These are phyloP conservation scores for Stichopus horrens DNA, from an alignment of 53 echinoderm and acorn worm genomes.

Conservation along the genomic window DNA sequence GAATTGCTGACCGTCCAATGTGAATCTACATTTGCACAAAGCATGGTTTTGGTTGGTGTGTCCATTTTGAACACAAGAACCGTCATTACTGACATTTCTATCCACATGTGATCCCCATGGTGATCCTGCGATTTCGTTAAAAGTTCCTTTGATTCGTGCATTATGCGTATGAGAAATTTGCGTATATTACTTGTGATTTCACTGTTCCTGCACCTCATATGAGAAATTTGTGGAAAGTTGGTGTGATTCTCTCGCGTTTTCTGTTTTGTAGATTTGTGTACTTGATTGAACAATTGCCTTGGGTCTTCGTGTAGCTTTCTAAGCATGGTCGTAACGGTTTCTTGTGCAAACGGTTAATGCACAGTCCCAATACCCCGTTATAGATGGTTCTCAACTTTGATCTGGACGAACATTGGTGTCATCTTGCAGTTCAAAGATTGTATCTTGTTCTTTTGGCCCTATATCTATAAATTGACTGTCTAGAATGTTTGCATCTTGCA, in stretches of 20 bases:
- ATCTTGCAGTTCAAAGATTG: too few relatives aligned
- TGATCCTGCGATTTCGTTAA: slow-evolving; percentile 11
- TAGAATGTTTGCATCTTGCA: not conserved
- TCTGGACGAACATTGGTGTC: not conserved
- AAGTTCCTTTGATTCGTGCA: slow-evolving; percentile 12
- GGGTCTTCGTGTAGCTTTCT: slow-evolving; percentile 4
- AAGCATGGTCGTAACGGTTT: slow-evolving; percentile 31
- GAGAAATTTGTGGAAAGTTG: slow-evolving; percentile 16
- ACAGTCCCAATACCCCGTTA: slow-evolving; percentile 16
- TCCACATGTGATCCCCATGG: not conserved
- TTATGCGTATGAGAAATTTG: too few relatives aligned
- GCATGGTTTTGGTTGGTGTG: too few relatives aligned
- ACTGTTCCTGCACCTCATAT: slow-evolving; percentile 58
- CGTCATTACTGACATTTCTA: too few relatives aligned
- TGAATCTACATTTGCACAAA: too few relatives aligned
- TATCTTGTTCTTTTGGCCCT: slow-evolving; percentile 6
- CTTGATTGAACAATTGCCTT: slow-evolving; percentile 26
- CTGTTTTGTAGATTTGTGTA: slow-evolving; percentile 5
- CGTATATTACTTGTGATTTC: slow-evolving; percentile 51
- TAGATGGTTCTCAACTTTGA: slow-evolving; percentile 5
- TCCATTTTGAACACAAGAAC: too few relatives aligned
- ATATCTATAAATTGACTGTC: not conserved
- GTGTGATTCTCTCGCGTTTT: not conserved
- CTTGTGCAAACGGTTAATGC: not conserved
- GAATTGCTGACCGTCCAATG: too few relatives aligned